phyloP scores from a whole-genome alignment of 2,797 vertebrate species.

The Garrulus glandarius region DNA sequence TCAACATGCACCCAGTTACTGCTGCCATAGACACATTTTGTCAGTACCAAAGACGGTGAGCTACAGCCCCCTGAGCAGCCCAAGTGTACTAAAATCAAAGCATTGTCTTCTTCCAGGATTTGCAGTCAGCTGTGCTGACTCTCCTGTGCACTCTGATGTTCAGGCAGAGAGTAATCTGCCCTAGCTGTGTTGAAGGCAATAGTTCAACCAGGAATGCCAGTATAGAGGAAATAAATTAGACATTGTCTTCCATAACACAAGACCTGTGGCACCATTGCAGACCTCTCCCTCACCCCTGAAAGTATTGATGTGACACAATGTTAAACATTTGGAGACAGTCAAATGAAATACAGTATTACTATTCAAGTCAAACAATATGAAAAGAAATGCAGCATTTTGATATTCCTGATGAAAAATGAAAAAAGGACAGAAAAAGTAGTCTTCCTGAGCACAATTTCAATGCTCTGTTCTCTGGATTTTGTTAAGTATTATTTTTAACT shows the following conservation, averaged over 20 bases:
- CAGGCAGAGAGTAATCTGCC: neutral
- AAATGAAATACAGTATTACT: neutral
- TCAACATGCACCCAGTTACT: neutral
- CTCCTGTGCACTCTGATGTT: neutral
- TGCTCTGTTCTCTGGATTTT: neutral
- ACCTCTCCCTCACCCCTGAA: accelerated
- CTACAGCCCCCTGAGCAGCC: neutral
- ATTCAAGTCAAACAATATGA: neutral
- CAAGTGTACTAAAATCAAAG: neutral
- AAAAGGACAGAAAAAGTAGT: neutral
- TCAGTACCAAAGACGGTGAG: neutral
- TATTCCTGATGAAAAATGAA: neutral
- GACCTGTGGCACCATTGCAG: neutral
- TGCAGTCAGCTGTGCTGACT: neutral
- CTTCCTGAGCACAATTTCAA: neutral
- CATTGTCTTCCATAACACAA: neutral
- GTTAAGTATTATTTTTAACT: neutral
- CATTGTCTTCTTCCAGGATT: neutral
- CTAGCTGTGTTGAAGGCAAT: neutral
- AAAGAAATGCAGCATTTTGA: neutral
- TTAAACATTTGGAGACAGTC: neutral
- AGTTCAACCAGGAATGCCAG: neutral
- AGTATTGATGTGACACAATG: neutral
- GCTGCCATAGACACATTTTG: neutral
- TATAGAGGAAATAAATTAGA: neutral